Conservation (phyloP, 2,797 vertebrate species). For the Synaphobranchus kaupii region DNA sequence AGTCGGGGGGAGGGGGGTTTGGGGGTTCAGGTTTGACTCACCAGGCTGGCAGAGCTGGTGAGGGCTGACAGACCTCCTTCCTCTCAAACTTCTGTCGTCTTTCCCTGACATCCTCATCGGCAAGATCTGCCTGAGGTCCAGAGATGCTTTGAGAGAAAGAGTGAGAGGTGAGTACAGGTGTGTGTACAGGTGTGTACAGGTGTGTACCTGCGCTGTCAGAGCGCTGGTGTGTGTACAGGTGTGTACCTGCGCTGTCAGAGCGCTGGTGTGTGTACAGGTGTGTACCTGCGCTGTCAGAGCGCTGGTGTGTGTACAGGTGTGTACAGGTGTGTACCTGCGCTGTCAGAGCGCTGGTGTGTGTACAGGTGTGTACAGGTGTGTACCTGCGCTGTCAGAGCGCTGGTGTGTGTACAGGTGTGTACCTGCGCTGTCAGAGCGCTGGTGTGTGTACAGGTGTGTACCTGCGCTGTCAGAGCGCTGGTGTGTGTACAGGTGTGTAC, state of each 20-base stretch:
- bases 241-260: too few relatives aligned
- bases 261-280: neutral
- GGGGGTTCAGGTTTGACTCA: neutral
- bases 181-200: too few relatives aligned
- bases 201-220: neutral
- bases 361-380: neutral
- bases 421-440: neutral
- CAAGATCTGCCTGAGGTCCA: conserved; percentile 70
- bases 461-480: too few relatives aligned
- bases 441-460: neutral
- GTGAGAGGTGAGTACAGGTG: neutral
- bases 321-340: neutral
- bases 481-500: too few relatives aligned
- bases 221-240: too few relatives aligned
- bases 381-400: too few relatives aligned
- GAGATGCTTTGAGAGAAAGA: conserved; percentile 56
- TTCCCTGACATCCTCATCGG: conserved; percentile 73
- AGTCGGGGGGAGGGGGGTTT: neutral
- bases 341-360: too few relatives aligned
- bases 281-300: too few relatives aligned
- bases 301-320: too few relatives aligned
- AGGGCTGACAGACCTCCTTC: conserved; percentile 65
- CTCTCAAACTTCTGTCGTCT: conserved; percentile 76
- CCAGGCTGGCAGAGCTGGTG: conserved; percentile 49
- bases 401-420: neutral